Evolutionary conservation across 2,888 invertebrate genomes (phyloP).

Genomic region (Pogonocherus hispidulus): DNA sequence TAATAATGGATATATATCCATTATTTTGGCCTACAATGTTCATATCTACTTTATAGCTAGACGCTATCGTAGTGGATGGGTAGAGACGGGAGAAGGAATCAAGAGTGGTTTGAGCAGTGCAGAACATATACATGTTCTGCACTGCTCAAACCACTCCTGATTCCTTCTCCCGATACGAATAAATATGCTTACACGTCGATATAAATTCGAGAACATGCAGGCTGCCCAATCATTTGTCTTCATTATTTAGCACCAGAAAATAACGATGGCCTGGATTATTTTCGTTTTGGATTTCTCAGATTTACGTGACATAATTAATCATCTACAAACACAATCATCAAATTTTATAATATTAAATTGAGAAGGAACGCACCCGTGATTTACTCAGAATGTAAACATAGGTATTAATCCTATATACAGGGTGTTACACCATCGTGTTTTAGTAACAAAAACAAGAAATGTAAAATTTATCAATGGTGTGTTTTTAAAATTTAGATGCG

Average conservation of each 20-base stretch:
- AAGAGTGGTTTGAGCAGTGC: background rate
- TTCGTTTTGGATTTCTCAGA: constrained; percentile 1
- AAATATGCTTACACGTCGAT: constrained; percentile 6
- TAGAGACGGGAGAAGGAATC: constrained; percentile 3
- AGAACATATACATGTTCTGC: no score
- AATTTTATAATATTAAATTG: background rate
- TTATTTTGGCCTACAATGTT: no score
- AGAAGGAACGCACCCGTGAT: no score
- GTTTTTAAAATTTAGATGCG: no score
- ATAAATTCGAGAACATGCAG: constrained; percentile 7
- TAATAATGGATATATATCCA: no score
- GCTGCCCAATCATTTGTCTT: constrained; percentile 22
- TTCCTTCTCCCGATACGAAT: background rate
- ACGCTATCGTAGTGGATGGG: no score
- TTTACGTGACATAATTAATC: background rate
- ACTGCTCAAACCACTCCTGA: background rate
- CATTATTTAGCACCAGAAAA: constrained; percentile 22
- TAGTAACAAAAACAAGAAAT: no score
- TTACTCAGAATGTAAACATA: no score
- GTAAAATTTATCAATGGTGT: no score
- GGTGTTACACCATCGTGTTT: no score
- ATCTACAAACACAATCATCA: background rate
- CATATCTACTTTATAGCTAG: no score
- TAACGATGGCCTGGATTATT: constrained; percentile 8
- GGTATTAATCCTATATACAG: no score